A percentile compares a stretch with the other conserved stretches of the same genome.
Conservation (phyloP, 1,140 invertebrate genomes). For the Zaprionus camerounensis region DNA sequence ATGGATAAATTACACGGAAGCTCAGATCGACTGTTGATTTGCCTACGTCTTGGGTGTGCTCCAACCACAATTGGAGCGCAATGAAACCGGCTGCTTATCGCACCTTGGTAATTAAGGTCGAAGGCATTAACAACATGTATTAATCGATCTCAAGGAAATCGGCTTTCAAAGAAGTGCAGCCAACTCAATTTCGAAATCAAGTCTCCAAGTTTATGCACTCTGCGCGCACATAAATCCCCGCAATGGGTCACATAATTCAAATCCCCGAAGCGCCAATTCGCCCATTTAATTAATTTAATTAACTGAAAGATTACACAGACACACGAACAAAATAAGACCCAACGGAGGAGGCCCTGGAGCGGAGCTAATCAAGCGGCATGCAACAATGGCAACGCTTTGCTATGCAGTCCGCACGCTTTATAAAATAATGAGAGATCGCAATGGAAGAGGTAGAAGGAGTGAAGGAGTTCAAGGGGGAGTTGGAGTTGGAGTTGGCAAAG, state of each 20-base stretch:
- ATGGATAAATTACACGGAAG: constrained; percentile 48
- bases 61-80: constrained; percentile 23
- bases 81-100: constrained; percentile 37
- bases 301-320: constrained; percentile 70
- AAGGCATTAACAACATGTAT: constrained; percentile 6
- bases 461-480: constrained; percentile 22
- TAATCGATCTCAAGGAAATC: constrained; percentile 50
- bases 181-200: constrained; percentile 14
- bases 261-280: constrained; percentile 61
- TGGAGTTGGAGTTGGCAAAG: background rate
- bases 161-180: constrained; percentile 38
- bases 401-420: constrained; percentile 82
- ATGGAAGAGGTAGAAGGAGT: constrained; percentile 15
- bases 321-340: constrained; percentile 51
- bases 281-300: constrained; percentile 80
- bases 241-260: constrained; percentile 42
- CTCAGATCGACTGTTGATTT: constrained; percentile 11
- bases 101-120: constrained; percentile 39
- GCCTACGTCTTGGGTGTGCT: constrained; percentile 25
- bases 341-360: constrained; percentile 24
- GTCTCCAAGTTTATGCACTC: constrained; percentile 51
- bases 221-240: constrained; percentile 39
- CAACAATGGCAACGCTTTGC: constrained; percentile 76
- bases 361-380: constrained; percentile 74
- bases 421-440: constrained; percentile 71